Conservation (phyloP, 2,888 invertebrate genomes). For the Drosophila prolongata region DNA sequence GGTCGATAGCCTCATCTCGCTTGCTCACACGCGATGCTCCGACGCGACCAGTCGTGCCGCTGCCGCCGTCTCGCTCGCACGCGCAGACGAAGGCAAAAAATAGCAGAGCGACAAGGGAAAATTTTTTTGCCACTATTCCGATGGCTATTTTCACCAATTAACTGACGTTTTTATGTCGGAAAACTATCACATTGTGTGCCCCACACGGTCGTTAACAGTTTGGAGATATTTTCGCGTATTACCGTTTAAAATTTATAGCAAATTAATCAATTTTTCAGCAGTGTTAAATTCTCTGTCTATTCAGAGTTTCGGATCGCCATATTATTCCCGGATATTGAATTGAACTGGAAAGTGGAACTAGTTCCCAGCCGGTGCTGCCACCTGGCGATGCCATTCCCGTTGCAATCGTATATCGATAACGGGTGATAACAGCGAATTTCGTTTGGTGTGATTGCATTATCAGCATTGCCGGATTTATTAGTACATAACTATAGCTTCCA, state of each 20-base stretch:
- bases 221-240: constrained; percentile 65
- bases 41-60: constrained; percentile 39
- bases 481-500: too few relatives aligned
- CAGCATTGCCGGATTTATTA: too few relatives aligned
- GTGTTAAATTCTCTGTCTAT: constrained; percentile 73
- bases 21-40: constrained; percentile 31
- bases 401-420: too few relatives aligned
- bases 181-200: constrained; percentile 52
- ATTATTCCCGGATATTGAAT: constrained; percentile 64
- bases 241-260: constrained; percentile 74
- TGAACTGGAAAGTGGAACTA: constrained; percentile 12
- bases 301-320: constrained; percentile 73
- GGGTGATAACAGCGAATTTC: too few relatives aligned
- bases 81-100: constrained; percentile 72
- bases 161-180: constrained; percentile 14
- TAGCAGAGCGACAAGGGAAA: constrained; percentile 73
- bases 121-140: constrained; percentile 65
- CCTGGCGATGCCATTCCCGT: not conserved
- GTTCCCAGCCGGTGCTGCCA: not conserved
- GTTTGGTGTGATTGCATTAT: too few relatives aligned
- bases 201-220: constrained; percentile 50
- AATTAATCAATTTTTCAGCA: constrained; percentile 77
- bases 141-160: constrained; percentile 50
- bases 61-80: constrained; percentile 48
- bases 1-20: constrained; percentile 51